Conservation (phyloP, 2,888 invertebrate species). For the Cryptus viduatorius region DNA sequence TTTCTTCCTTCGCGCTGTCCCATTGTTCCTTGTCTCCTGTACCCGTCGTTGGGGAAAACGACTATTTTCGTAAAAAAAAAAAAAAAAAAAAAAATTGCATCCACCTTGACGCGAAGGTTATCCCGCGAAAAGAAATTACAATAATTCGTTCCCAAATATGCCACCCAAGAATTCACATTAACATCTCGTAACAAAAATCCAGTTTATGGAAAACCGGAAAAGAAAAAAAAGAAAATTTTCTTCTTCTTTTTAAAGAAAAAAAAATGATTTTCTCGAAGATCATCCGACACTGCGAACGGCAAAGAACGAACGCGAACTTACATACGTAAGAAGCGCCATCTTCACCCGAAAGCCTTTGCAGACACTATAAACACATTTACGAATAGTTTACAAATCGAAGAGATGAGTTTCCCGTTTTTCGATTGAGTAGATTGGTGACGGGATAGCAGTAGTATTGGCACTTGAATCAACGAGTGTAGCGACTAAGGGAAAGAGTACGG, state of each 20-base stretch:
- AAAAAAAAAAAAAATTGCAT: background rate
- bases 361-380: conserved; percentile 8
- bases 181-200: background rate
- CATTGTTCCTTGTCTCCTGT: conserved; percentile 3
- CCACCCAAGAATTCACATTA: background rate
- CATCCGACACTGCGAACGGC: conserved; percentile 36
- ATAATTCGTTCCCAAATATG: background rate
- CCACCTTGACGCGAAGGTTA: conserved; percentile 3
- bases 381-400: conserved; percentile 31
- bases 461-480: conserved; percentile 50
- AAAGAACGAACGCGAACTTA: conserved; percentile 25
- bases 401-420: conserved; percentile 23
- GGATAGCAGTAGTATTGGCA: conserved; percentile 51
- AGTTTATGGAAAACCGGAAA: too few relatives aligned
- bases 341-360: conserved; percentile 4
- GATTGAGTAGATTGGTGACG: background rate
- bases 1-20: conserved; percentile 22
- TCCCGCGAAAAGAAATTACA: background rate
- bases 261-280: background rate
- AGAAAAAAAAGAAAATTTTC: too few relatives aligned
- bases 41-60: background rate
- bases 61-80: conserved; percentile 12
- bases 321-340: background rate
- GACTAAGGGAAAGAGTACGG: background rate
- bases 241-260: too few relatives aligned